Evolutionary conservation across 1,140 invertebrate species (phyloP).

Genomic region (Pissodes strobi): DNA sequence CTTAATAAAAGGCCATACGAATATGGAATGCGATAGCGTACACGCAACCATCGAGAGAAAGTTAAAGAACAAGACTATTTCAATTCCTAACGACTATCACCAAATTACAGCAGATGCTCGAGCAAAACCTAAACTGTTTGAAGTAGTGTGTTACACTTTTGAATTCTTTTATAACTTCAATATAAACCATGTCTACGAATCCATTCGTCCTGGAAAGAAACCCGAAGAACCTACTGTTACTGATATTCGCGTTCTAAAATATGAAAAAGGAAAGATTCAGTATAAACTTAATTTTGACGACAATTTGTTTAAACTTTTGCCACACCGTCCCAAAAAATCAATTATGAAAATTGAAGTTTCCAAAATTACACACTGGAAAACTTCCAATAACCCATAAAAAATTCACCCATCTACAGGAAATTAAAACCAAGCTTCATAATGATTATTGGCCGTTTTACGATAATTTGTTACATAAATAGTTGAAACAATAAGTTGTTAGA

Average conservation of each 20-base stretch:
- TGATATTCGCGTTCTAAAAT: background rate
- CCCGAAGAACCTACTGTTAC: background rate
- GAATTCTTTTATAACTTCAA: background rate
- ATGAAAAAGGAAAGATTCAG: no score
- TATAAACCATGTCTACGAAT: background rate
- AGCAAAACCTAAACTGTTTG: background rate
- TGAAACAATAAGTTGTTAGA: no score
- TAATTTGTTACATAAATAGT: background rate
- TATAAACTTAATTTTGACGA: no score
- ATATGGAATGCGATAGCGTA: constrained; percentile 39
- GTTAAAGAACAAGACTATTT: background rate
- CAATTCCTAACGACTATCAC: background rate
- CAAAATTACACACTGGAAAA: no score
- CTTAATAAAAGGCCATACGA: constrained; percentile 53
- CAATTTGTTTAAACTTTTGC: no score
- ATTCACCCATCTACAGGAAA: no score
- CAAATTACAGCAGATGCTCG: background rate
- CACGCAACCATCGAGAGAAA: no score
- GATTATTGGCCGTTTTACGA: no score
- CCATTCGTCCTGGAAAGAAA: no score
- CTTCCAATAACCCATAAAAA: background rate
- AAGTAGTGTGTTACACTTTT: background rate
- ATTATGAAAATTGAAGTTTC: no score
- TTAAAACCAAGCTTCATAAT: background rate
- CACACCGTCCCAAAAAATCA: background rate